Conservation (phyloP, 1,140 invertebrate genomes). For the Ceratitis capitata region DNA sequence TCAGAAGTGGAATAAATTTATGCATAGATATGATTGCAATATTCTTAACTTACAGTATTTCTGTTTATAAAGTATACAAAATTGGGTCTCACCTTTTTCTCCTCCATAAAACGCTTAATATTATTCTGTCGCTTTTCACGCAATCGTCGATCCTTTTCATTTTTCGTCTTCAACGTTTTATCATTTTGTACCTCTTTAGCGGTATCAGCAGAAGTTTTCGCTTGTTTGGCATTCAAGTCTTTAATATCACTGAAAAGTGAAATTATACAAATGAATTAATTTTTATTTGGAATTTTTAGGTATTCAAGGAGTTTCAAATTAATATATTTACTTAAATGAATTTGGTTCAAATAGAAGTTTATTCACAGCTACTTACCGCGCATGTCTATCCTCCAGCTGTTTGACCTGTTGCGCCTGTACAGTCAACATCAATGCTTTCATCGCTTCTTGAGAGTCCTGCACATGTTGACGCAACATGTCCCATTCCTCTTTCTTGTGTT, state of each 20-base stretch:
- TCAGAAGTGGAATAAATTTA: not conserved
- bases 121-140: slow-evolving; percentile 99
- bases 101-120: slow-evolving; percentile 98
- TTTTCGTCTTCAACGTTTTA: slow-evolving; percentile 96
- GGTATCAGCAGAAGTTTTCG: slow-evolving; percentile 96
- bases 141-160: slow-evolving; percentile 92
- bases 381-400: slow-evolving; percentile 88
- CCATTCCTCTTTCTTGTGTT: slow-evolving; percentile 93
- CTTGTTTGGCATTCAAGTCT: slow-evolving; percentile 94
- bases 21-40: too few species aligned
- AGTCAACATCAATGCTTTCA: slow-evolving; percentile 86
- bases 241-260: slow-evolving; percentile 83
- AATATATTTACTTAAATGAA: too few species aligned
- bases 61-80: too few species aligned
- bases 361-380: slow-evolving; percentile 71
- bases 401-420: slow-evolving; percentile 90
- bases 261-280: not conserved
- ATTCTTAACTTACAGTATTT: too few species aligned
- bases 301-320: too few species aligned
- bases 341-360: too few species aligned
- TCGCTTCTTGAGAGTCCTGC: slow-evolving; percentile 83
- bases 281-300: not conserved
- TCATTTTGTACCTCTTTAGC: slow-evolving; percentile 95
- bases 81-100: slow-evolving; percentile 80
- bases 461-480: slow-evolving; percentile 84